These are phyloP conservation scores for Zaprionus africanus DNA, from an alignment of 1,140 invertebrate species.

Conservation along the genomic window DNA sequence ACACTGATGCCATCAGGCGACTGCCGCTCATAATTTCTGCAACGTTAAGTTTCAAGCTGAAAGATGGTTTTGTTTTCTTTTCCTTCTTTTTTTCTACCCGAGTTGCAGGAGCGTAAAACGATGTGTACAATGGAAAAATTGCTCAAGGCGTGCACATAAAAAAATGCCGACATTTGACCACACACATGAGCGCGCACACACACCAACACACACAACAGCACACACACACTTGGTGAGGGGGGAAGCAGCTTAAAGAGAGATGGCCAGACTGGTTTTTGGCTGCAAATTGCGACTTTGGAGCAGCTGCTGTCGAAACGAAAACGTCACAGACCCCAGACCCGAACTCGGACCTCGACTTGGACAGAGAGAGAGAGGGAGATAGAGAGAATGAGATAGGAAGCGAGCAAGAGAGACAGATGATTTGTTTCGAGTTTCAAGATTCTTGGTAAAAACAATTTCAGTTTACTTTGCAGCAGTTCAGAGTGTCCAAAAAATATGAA, in stretches of 20 bases:
- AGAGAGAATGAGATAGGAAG: constrained; percentile 23
- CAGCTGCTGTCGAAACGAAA: constrained; percentile 45
- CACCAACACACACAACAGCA: constrained; percentile 4
- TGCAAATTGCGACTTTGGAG: constrained; percentile 57
- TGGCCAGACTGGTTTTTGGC: constrained; percentile 76
- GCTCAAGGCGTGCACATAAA: constrained; percentile 72
- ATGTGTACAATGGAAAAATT: constrained; percentile 65
- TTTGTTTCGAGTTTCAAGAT: constrained; percentile 61
- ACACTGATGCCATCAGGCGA: constrained; percentile 3
- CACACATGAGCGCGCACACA: constrained; percentile 45
- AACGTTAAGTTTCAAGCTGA: constrained; percentile 63
- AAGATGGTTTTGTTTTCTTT: constrained; percentile 15
- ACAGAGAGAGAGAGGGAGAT: constrained; percentile 13
- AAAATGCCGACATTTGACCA: constrained; percentile 78
- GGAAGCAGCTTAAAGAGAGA: constrained; percentile 63
- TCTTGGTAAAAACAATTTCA: constrained; percentile 77
- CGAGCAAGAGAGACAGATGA: constrained; percentile 52
- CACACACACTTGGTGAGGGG: constrained; percentile 34
- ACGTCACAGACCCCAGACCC: constrained; percentile 32
- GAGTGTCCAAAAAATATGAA: constrained; percentile 30
- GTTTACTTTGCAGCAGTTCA: constrained; percentile 34
- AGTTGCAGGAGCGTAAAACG: constrained; percentile 42
- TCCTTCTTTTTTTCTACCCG: not conserved
- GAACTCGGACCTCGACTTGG: constrained; percentile 2
- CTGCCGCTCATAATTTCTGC: constrained; percentile 63